Conservation (phyloP, 2,888 invertebrate genomes). For the Tupiocoris notatus region DNA sequence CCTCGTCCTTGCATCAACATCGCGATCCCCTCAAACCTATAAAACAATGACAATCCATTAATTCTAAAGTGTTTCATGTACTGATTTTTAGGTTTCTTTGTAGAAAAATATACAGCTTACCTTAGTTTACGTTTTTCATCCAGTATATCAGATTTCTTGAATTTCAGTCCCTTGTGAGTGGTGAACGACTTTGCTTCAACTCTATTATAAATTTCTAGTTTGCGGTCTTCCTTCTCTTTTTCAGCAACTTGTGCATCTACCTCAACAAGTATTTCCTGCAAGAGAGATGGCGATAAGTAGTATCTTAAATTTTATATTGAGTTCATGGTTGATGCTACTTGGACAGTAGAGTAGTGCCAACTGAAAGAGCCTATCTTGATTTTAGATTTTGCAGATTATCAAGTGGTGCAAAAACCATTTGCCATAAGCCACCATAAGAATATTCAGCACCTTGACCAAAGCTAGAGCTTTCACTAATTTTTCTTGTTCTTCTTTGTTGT, state of each 20-base stretch:
- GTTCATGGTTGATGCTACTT: too few species aligned
- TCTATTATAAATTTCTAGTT: slow-evolving; percentile 85
- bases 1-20: slow-evolving; percentile 87
- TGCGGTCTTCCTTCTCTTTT: slow-evolving; percentile 83
- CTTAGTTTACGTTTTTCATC: slow-evolving; percentile 78
- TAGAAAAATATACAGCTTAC: slow-evolving; percentile 53
- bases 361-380: too few species aligned
- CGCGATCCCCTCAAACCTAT: slow-evolving; percentile 81
- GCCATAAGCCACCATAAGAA: too few species aligned
- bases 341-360: too few species aligned
- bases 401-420: too few species aligned
- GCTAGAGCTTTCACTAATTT: slow-evolving; percentile 74
- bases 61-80: too few species aligned
- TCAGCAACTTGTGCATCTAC: slow-evolving; percentile 92
- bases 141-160: slow-evolving; percentile 88
- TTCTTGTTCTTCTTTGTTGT: slow-evolving; percentile 75
- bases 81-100: background rate
- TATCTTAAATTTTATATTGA: background rate
- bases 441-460: slow-evolving; percentile 77
- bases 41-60: too few species aligned
- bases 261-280: slow-evolving; percentile 77
- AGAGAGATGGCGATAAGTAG: slow-evolving; percentile 33
- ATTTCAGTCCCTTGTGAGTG: slow-evolving; percentile 78
- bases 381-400: too few species aligned
- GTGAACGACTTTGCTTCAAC: slow-evolving; percentile 92